Base-by-base conservation (phyloP, 2,113 vertebrate species). In the Typhlomys cinereus region DNA sequence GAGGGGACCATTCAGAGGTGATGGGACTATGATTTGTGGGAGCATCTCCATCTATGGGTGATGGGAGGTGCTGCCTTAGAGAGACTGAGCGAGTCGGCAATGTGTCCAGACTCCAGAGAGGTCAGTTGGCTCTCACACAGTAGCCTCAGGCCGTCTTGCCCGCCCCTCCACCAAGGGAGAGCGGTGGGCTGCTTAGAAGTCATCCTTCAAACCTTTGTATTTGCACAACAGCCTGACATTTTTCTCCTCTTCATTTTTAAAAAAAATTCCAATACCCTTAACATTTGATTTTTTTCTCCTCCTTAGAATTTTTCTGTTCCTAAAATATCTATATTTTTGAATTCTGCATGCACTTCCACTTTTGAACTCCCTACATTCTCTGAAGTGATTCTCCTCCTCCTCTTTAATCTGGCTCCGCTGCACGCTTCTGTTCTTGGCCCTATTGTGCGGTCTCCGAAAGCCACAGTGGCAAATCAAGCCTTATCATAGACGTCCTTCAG, bases 391-490 rank as follows among this genome's bases (percentile, higher is more conserved):
- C 94, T 66, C 94, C 90, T 96, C 94, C 88, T 73, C 83, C 90
- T 96, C 95, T 96, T 98, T 97, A 97, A 96, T 84, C 90, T 79
- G 85, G 73, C 85, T 92, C 41, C 71, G n/a, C 64, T 87, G 64
- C 50, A 81, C 18, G 31, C 67, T 70, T 27, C 50, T 82, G 90
- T 94, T 92, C 85, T 83, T 88, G 91, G 82, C 41, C 90, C 91
- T 59, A 83, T 93, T 95, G 79, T 39, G 29, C 93, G 84, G 61
- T 13, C 93, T 97, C 75, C 93, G 94, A 95, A 97, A 95, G 96
- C 92, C 57, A 95, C 54, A 44, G n/a, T 89, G 78, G 86, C 89
- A 78, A 93, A 91, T 96, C 85, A 81, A 82, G 44, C 62, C 96
- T 90, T 78, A 85, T 92, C 86, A 87, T 90, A 96, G 70, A 57